These are phyloP conservation scores for Lamellibrachia luymesi DNA, from an alignment of 1,140 invertebrate species.

Conservation along the genomic window DNA sequence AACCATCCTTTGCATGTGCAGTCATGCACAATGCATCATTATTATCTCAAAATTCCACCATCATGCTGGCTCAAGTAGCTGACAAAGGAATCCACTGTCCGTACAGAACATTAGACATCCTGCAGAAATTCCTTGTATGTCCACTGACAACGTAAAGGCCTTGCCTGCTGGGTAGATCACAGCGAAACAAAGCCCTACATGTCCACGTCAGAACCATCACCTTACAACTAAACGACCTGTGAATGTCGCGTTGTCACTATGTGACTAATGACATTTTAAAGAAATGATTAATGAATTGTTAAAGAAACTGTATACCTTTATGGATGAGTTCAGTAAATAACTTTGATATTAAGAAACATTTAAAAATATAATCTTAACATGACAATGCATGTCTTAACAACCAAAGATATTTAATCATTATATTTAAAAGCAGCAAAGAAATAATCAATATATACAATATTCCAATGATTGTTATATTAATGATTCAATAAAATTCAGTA, in stretches of 20 bases:
- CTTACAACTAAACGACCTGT: neutral
- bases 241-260: neutral
- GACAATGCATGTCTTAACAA: neutral
- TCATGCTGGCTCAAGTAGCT: neutral
- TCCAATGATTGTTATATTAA: neutral
- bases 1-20: neutral
- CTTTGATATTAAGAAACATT: neutral
- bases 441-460: neutral
- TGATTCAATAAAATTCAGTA: neutral
- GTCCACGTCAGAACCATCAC: neutral
- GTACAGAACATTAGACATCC: neutral
- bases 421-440: neutral
- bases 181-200: neutral
- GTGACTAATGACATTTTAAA: neutral
- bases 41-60: slow-evolving; percentile 5
- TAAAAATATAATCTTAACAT: neutral
- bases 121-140: neutral
- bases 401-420: neutral
- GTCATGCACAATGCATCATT: neutral
- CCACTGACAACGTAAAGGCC: neutral
- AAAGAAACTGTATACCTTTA: neutral
- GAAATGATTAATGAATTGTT: neutral
- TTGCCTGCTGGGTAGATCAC: neutral
- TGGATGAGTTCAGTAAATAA: neutral
- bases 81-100: neutral